Conservation (phyloP, 2,888 invertebrate genomes). For the Drosophila recens region DNA sequence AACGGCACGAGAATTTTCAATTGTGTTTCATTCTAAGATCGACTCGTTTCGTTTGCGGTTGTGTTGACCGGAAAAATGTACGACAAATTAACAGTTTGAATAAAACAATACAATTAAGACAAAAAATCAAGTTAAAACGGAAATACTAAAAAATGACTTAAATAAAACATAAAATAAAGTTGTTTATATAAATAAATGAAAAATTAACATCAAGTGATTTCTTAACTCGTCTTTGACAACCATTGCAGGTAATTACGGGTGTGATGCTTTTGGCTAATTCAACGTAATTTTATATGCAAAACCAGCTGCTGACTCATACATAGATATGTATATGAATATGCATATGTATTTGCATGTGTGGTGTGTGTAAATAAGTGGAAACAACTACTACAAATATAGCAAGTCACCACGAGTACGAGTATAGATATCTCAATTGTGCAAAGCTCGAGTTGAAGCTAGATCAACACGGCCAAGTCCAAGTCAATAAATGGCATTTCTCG, state of each 20-base stretch:
- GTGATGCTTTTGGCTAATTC: conserved; percentile 59
- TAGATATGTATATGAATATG: background rate
- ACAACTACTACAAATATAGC: conserved; percentile 30
- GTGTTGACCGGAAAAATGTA: conserved; percentile 36
- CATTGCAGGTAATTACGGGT: conserved; percentile 64
- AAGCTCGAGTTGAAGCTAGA: conserved; percentile 41
- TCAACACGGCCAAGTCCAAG: conserved; percentile 46
- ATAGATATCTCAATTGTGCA: conserved; percentile 51
- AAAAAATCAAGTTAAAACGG: background rate
- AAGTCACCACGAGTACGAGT: conserved; percentile 44
- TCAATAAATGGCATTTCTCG: conserved; percentile 48
- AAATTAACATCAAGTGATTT: conserved; percentile 33
- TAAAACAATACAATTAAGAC: background rate
- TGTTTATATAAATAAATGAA: conserved; percentile 1
- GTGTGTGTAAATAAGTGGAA: conserved; percentile 35
- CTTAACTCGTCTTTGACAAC: conserved; percentile 45
- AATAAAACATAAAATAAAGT: background rate
- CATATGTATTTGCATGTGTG: conserved; percentile 6
- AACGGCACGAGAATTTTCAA: conserved; percentile 61
- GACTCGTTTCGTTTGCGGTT: conserved; percentile 70
- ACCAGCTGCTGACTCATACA: conserved; percentile 72
- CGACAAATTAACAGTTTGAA: conserved; percentile 20
- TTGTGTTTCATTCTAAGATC: conserved; percentile 75
- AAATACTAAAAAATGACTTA: conserved; percentile 2
- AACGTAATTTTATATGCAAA: conserved; percentile 56